phyloP scores from a whole-genome alignment of 2,113 vertebrate species.

The Sapajus apella region DNA sequence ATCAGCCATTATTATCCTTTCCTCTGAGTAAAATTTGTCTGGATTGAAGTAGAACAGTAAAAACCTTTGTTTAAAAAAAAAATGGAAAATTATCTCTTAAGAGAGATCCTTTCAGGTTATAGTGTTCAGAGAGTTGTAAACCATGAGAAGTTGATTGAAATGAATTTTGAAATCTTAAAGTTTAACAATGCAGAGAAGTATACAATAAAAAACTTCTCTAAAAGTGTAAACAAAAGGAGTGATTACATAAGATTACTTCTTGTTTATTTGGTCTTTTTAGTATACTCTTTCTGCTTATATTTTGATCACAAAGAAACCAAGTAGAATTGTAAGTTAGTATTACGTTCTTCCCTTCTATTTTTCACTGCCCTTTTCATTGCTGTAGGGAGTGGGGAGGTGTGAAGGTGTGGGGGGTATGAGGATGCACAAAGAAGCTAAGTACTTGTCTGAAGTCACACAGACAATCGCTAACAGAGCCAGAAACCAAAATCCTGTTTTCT shows the following conservation, averaged over 20 bases:
- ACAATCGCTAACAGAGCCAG: background rate
- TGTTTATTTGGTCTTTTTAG: background rate
- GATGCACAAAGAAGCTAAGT: background rate
- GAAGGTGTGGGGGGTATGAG: background rate
- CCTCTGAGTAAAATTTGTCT: slow-evolving; percentile 32
- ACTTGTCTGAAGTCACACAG: slow-evolving; percentile 5
- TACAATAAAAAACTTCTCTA: background rate
- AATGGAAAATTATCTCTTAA: background rate
- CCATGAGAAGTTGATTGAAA: background rate
- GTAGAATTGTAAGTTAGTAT: background rate
- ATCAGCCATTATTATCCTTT: background rate
- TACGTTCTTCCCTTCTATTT: background rate
- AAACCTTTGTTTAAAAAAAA: background rate
- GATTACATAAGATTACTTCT: background rate
- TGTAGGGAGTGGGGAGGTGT: background rate
- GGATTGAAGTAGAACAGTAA: slow-evolving; percentile 8
- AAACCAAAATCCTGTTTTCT: slow-evolving; percentile 46
- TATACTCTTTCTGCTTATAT: background rate
- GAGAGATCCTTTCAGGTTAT: background rate
- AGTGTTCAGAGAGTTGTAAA: background rate
- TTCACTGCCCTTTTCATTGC: slow-evolving; percentile 4
- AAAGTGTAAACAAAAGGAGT: slow-evolving; percentile 10
- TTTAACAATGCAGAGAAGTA: background rate
- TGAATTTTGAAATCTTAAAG: slow-evolving; percentile 40
- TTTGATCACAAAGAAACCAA: slow-evolving; percentile 21